Conservation (phyloP, 2,113 vertebrate genomes). For the Mormoops blainvillei region DNA sequence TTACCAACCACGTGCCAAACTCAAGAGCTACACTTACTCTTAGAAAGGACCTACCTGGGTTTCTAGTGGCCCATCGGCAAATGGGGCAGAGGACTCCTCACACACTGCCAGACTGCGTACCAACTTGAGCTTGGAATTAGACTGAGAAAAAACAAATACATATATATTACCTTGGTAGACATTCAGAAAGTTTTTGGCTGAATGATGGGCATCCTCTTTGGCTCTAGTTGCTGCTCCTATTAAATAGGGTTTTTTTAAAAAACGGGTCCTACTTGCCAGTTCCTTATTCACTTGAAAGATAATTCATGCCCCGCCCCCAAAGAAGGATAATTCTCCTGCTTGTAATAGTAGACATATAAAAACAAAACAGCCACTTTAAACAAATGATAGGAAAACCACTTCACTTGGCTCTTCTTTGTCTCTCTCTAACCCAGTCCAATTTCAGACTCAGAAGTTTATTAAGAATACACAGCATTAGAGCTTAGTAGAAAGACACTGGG, state of each 20-base stretch:
- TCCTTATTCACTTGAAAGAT: constrained; percentile 24
- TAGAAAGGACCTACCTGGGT: constrained; percentile 82
- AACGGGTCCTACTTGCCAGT: background rate
- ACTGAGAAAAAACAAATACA: constrained; percentile 79
- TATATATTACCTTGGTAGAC: background rate
- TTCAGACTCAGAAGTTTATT: constrained; percentile 17
- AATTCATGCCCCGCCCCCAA: background rate
- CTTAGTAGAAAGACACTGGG: background rate
- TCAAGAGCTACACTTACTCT: background rate
- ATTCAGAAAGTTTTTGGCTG: constrained; percentile 13
- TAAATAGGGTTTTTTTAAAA: background rate
- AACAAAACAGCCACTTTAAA: constrained; percentile 8
- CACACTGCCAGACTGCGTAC: constrained; percentile 97
- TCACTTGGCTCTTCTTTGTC: background rate
- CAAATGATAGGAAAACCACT: background rate
- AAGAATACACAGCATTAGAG: background rate
- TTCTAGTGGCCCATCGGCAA: constrained; percentile 90
- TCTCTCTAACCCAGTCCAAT: background rate
- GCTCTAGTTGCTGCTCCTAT: constrained; percentile 1
- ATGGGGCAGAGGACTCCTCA: constrained; percentile 93
- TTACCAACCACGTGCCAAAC: background rate
- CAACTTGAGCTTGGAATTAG: constrained; percentile 97
- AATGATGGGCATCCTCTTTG: background rate
- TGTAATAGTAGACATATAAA: background rate
- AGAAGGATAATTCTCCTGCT: constrained; percentile 20